Evolutionary conservation across 64 coral and sea anemone genomes (phyloP), one percentile per base, ranked within the genome.

Genomic region (Pocillopora damicornis): DNA sequence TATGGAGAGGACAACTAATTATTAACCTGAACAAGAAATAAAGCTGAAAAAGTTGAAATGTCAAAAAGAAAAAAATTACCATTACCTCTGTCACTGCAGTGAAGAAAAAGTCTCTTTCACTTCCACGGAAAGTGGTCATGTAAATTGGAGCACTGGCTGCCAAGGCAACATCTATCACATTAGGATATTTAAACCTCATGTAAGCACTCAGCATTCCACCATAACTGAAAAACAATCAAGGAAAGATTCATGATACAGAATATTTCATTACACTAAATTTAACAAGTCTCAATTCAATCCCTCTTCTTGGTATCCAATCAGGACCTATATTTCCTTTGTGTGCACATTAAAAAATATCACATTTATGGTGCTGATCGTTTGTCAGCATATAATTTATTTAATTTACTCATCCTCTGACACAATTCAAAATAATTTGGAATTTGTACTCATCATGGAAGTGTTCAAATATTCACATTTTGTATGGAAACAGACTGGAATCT

Each of bases 111-210:
- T 93, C 30, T 30, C 30, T 30, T 0, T 30, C 30, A 30, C 30
- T 30, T 30, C 30, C 30, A 30, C 30, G 30, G 58, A 76, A 67
- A 12, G 96, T 93, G 30, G 87, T 23, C 87, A 98, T 89, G 51
- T 90, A 95, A 59, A 98, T 90, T 30, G 96, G 96, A 45, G 96
- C 93, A 95, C 96, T 98, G 35, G 96, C 93, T 76, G 96, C 96
- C 45, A 98, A 69, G 45, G 96, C 96, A n/a, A 79, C 93, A 37
- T 92, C 58, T 60, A 98, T 86, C 35, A 98, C 88, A 74, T 98
- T 95, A 25, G 96, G 93, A 60, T 98, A 98, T 22, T 98, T 98
- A 25, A 98, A 95, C 15, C 96, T 81, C 74, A 98, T 86, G 76
- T 94, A 98, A 1, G 96, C 96, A 83, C 93, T 92, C 25, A 98